These are phyloP conservation scores for Poeciliopsis occidentalis DNA, from an alignment of 2,113 vertebrate genomes.

Conservation along the genomic window DNA sequence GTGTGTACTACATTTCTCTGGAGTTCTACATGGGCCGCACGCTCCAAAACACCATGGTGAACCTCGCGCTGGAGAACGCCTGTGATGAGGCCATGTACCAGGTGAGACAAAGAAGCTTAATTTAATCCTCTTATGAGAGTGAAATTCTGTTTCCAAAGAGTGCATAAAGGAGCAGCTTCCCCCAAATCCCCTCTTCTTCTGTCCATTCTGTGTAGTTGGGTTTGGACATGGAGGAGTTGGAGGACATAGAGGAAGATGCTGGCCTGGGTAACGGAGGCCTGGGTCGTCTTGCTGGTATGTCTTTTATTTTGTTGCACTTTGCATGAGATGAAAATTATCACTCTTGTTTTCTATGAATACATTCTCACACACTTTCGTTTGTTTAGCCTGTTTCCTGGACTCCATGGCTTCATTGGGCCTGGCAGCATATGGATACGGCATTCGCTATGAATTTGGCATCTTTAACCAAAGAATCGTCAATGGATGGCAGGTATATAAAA, in stretches of 20 bases:
- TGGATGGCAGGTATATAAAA: conserved; percentile 86
- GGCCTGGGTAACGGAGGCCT: conserved; percentile 91
- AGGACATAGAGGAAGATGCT: conserved; percentile 92
- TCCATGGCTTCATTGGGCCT: conserved; percentile 92
- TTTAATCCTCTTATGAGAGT: background rate
- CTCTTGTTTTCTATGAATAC: background rate
- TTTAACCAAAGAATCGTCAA: conserved; percentile 90
- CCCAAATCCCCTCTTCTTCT: background rate
- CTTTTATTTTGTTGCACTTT: background rate
- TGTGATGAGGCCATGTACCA: conserved; percentile 83
- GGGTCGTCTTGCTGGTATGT: conserved; percentile 88
- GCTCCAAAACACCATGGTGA: conserved; percentile 85
- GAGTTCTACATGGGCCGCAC: conserved; percentile 84
- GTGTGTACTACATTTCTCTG: conserved; percentile 82
- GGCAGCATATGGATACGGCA: conserved; percentile 90
- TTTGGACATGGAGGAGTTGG: conserved; percentile 91
- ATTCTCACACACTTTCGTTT: background rate
- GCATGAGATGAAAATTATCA: background rate
- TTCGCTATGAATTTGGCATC: conserved; percentile 93
- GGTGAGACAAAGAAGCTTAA: conserved; percentile 49
- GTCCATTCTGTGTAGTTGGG: conserved; percentile 80
- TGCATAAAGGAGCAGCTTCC: background rate
- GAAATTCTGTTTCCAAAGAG: background rate
- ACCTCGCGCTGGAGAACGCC: conserved; percentile 81
- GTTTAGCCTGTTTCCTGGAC: conserved; percentile 89